Evolutionary conservation across 1,140 invertebrate genomes (phyloP).

Genomic region (Rhysida immarginata): DNA sequence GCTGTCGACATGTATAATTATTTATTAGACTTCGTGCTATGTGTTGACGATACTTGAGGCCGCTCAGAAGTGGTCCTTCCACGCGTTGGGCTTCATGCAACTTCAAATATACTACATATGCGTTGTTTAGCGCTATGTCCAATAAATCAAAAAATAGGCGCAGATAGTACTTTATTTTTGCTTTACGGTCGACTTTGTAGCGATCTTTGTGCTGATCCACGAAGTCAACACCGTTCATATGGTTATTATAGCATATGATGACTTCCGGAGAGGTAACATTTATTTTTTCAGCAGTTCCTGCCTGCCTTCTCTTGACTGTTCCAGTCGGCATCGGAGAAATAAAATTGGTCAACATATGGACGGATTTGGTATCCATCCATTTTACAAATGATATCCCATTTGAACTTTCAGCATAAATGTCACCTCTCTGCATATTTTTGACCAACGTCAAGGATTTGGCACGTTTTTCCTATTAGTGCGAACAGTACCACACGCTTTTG

Average conservation of each 20-base stretch:
- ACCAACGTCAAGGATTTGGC: neutral
- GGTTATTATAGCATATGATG: neutral
- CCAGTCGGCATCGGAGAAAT: neutral
- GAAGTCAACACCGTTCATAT: slow-evolving; percentile 1
- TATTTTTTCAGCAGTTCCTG: neutral
- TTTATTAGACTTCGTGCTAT: neutral
- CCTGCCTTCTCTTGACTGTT: neutral
- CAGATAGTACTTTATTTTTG: slow-evolving; percentile 5
- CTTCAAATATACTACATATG: neutral
- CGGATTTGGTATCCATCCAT: slow-evolving; percentile 6
- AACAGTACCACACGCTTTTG: too few relatives aligned
- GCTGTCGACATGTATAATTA: too few relatives aligned
- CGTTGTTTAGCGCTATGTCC: neutral
- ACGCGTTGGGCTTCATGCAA: neutral
- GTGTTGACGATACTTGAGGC: neutral
- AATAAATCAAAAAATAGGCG: neutral
- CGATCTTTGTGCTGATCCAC: neutral
- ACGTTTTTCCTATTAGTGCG: too few relatives aligned
- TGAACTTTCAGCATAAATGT: neutral
- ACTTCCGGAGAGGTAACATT: neutral
- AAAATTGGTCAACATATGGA: neutral
- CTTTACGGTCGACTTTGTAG: neutral
- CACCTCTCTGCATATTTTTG: slow-evolving; percentile 1
- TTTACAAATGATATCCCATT: slow-evolving; percentile 4
- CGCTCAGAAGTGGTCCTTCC: neutral